Conservation (phyloP, 2,113 vertebrate genomes). For the Pelecanus crispus region DNA sequence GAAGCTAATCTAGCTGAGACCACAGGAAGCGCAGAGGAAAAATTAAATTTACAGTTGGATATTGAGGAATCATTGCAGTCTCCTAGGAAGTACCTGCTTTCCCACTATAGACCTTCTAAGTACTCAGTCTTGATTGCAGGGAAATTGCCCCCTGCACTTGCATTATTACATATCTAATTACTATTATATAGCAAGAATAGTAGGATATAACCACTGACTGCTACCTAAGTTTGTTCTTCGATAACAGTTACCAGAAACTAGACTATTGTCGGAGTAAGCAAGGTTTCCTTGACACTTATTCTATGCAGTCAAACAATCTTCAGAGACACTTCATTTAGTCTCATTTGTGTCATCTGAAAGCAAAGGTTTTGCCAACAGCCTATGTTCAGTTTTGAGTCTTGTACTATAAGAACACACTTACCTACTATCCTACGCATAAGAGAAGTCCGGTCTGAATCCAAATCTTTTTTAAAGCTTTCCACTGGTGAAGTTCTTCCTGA, state of each 20-base stretch:
- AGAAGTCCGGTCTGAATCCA: constrained; percentile 83
- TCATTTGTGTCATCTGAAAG: neutral
- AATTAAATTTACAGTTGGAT: neutral
- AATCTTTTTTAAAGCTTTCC: constrained; percentile 90
- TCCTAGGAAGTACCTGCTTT: neutral
- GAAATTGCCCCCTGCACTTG: neutral
- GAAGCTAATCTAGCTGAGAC: neutral
- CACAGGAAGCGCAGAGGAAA: neutral
- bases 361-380: neutral
- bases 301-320: neutral
- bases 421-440: constrained; percentile 91
- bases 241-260: neutral
- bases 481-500: constrained; percentile 88
- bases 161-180: neutral
- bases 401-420: constrained; percentile 26
- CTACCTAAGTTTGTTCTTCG: neutral
- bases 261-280: neutral
- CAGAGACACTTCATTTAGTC: neutral
- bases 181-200: rapidly evolving
- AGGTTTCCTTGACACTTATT: neutral
- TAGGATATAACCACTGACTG: neutral
- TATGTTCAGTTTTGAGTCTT: neutral
- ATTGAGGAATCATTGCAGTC: neutral
- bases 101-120: neutral
- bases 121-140: neutral